Percentiles rank a stretch among this genome's conserved stretches.
These are phyloP conservation scores for Scaptomyza pallida DNA, from an alignment of 1,140 invertebrate species.

Conservation along the genomic window DNA sequence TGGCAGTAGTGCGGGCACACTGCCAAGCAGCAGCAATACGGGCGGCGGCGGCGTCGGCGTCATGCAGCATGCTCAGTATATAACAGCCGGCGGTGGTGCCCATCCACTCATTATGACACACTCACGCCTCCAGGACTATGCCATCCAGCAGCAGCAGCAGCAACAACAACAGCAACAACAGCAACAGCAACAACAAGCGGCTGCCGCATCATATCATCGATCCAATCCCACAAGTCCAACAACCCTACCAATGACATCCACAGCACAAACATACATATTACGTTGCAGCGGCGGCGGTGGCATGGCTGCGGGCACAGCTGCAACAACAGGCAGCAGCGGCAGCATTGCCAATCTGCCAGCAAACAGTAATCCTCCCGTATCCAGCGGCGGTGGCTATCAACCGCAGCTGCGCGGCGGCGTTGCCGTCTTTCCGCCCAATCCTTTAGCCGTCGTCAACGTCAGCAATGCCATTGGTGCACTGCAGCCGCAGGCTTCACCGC, in stretches of 20 bases:
- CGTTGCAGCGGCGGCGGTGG: constrained; percentile 57
- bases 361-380: constrained; percentile 16
- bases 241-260: constrained; percentile 85
- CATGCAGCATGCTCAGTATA: constrained; percentile 76
- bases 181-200: constrained; percentile 82
- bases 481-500: constrained; percentile 86
- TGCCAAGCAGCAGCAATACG: constrained; percentile 63
- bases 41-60: too few relatives aligned
- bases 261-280: constrained; percentile 71
- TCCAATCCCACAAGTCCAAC: constrained; percentile 92
- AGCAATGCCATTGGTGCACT: constrained; percentile 33
- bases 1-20: constrained; percentile 78
- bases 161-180: constrained; percentile 51
- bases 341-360: constrained; percentile 63
- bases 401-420: constrained; percentile 88
- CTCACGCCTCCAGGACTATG: constrained; percentile 74
- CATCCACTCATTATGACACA: constrained; percentile 79
- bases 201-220: constrained; percentile 86
- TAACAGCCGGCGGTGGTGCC: constrained; percentile 63
- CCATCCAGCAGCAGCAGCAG: constrained; percentile 57
- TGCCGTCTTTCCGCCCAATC: constrained; percentile 87
- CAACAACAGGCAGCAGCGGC: constrained; percentile 53
- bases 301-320: constrained; percentile 27
- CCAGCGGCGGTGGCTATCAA: constrained; percentile 85
- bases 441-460: constrained; percentile 73